phyloP scores from a whole-genome alignment of 2,888 invertebrate species.

The Megamerina dolium region DNA sequence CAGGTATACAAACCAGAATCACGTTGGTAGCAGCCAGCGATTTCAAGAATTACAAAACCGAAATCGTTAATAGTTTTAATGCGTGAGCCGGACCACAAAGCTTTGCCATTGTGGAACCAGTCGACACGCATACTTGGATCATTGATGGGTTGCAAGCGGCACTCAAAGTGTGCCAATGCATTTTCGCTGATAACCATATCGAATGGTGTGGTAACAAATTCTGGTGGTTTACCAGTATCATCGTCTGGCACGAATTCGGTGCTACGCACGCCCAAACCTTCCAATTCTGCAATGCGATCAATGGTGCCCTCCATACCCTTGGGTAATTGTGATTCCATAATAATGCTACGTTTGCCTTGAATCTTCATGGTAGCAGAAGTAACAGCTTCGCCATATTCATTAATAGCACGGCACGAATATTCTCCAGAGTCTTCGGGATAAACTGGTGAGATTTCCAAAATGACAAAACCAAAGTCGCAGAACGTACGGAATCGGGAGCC shows the following conservation, averaged over 20 bases:
- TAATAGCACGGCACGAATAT: conserved; percentile 80
- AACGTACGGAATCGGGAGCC: conserved; percentile 93
- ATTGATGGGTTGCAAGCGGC: conserved; percentile 79
- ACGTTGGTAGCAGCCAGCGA: conserved; percentile 87
- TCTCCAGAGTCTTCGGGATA: conserved; percentile 95
- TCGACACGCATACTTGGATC: conserved; percentile 92
- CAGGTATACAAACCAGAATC: conserved; percentile 90
- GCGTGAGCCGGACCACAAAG: conserved; percentile 82
- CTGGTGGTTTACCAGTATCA: conserved; percentile 81
- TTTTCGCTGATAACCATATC: conserved; percentile 82
- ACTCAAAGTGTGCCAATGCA: conserved; percentile 87
- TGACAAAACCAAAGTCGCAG: conserved; percentile 97
- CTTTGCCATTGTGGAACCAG: conserved; percentile 96
- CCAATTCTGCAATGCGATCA: conserved; percentile 85
- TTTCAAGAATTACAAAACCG: conserved; percentile 94
- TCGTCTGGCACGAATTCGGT: conserved; percentile 67
- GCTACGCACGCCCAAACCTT: conserved; percentile 71
- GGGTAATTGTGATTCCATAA: conserved; percentile 83
- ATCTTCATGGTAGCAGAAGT: conserved; percentile 85
- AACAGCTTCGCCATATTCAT: conserved; percentile 86
- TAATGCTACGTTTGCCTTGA: conserved; percentile 85
- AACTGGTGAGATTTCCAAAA: conserved; percentile 93
- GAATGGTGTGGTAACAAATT: conserved; percentile 80
- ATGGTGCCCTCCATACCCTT: conserved; percentile 92
- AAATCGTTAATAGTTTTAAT: conserved; percentile 96